A percentile compares a stretch with the other conserved stretches of the same genome.
phyloP scores from a whole-genome alignment of 2,113 vertebrate genomes.

The Crotophaga sulcirostris region DNA sequence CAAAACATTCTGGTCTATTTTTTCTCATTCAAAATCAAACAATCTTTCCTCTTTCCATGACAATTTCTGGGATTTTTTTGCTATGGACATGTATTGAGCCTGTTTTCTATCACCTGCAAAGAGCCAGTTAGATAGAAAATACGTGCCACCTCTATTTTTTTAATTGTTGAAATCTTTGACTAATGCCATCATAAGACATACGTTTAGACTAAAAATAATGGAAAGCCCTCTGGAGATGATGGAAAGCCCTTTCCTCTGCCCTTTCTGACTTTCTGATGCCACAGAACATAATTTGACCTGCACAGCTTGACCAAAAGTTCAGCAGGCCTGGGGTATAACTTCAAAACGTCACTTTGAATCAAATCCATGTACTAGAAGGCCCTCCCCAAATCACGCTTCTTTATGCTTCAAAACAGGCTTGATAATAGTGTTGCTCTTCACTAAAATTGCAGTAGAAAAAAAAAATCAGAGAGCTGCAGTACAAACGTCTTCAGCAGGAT shows the following conservation, averaged over 20 bases:
- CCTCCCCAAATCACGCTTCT: background rate
- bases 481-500: background rate
- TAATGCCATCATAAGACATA: background rate
- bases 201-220: background rate
- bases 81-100: background rate
- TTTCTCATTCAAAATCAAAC: background rate
- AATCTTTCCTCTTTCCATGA: background rate
- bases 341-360: conserved; percentile 21
- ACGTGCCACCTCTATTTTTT: background rate
- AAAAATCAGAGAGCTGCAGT: background rate
- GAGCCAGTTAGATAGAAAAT: background rate
- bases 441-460: background rate
- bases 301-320: conserved; percentile 6
- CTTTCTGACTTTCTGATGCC: background rate
- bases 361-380: background rate
- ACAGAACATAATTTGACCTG: background rate
- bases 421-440: background rate
- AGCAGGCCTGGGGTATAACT: background rate
- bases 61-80: background rate
- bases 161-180: background rate
- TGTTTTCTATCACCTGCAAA: background rate
- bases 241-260: background rate
- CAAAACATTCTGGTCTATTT: conserved; percentile 13
- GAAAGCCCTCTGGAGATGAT: background rate
- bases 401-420: background rate